Base-by-base conservation (phyloP, 30 jellyfish, hydroid and myxozoan genomes). In the Hydra vulgaris region DNA sequence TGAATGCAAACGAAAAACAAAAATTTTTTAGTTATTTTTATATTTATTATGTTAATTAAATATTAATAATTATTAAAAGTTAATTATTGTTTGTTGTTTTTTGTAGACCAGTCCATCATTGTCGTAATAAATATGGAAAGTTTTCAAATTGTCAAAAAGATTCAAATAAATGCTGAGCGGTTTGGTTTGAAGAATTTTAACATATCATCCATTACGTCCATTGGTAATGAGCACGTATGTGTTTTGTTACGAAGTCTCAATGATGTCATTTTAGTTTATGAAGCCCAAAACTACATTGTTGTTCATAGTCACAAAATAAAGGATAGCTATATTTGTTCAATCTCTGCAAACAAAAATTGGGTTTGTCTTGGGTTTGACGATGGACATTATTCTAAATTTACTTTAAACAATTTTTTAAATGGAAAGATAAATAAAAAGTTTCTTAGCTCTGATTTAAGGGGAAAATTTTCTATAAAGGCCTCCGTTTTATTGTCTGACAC, bases 311-410 rank as follows among this genome's bases (percentile, higher is more conserved):
- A 72, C 66, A 78, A 17, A 21, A 71, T 86, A 0, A 40, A 54
- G 17, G 92, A 83, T 25, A 26, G 18, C 56, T 83, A 81, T 79
- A 82, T 91, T 55, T 25, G 81, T n/a, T 74, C 98, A 23, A 0
- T 91, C 53, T 74, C 88, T 18, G 94, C 82, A 23, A 26, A 77
- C 18, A 86, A 54, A 17, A 40, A 79, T 19, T 75, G 75, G 70
- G 96, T 86, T 40, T 72, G 83, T 71, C 26, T 91, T 70, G 98
- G 98, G 18, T 87, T 81, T 55, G 95, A 91, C 18, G 67, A 76
- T 54, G 98, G 98, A 27, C 40, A 72, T 7, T 83, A 83, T 53
- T 53, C 55, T 18, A 66, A 82, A n/a, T 75, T 86, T 12, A 22
- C 27, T 20, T 86, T 79, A 77, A 82, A 79, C 26, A 88, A 91